Percentiles rank a stretch among this genome's conserved stretches.
These are phyloP conservation scores for Oophaga pumilio DNA, from an alignment of 2,113 vertebrate genomes.

Conservation along the genomic window DNA sequence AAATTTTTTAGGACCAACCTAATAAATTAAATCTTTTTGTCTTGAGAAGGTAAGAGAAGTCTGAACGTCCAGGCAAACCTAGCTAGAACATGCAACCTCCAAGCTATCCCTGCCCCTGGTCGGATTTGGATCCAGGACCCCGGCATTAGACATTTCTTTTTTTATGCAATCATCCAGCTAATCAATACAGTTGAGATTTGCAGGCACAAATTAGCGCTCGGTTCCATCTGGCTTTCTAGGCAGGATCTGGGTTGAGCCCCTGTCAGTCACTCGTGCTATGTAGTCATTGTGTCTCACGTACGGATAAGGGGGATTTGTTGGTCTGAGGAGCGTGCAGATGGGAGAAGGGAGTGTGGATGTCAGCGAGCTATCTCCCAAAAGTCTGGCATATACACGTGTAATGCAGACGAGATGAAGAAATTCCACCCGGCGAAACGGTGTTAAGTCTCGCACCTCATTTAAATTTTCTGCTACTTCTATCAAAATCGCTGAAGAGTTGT, in stretches of 20 bases:
- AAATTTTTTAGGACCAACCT: too few relatives aligned
- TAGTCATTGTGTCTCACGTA: neutral
- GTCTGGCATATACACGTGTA: slow-evolving; percentile 27
- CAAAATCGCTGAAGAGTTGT: neutral
- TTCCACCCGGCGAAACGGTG: neutral
- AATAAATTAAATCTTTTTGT: too few relatives aligned
- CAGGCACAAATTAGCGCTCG: neutral
- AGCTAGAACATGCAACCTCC: neutral
- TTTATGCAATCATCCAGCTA: neutral
- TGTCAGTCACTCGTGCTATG: neutral
- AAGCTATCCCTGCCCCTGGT: neutral
- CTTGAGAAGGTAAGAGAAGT: too few relatives aligned
- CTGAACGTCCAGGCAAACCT: neutral
- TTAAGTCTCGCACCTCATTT: slow-evolving; percentile 38
- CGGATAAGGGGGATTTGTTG: neutral
- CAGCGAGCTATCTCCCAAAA: neutral
- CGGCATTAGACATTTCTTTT: neutral
- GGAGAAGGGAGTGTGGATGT: neutral
- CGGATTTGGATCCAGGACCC: neutral
- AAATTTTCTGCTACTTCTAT: slow-evolving; percentile 17
- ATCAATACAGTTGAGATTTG: neutral
- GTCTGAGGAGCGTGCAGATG: neutral
- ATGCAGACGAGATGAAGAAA: slow-evolving; percentile 4
- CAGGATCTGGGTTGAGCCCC: neutral
- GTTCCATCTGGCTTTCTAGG: neutral